These are phyloP conservation scores for Epirrhoe alternata DNA, from an alignment of 2,888 invertebrate genomes.

Conservation along the genomic window DNA sequence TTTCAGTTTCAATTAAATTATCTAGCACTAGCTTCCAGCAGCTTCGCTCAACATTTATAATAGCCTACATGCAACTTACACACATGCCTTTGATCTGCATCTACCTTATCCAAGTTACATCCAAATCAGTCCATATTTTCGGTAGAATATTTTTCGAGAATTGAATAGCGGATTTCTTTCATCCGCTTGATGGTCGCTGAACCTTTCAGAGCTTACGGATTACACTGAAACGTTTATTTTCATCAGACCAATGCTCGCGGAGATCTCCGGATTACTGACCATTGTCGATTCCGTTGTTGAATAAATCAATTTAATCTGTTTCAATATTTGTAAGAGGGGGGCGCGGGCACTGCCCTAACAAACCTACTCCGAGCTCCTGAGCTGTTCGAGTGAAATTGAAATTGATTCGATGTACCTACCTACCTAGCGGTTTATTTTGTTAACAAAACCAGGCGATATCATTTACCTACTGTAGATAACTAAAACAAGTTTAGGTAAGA, in stretches of 20 bases:
- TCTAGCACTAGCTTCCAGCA: too few species aligned
- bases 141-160: not conserved
- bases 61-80: too few species aligned
- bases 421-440: not conserved
- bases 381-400: not conserved
- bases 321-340: constrained; percentile 20
- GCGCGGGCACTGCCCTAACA: constrained; percentile 2
- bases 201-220: constrained; percentile 17
- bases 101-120: too few species aligned
- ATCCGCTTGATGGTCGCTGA: constrained; percentile 12
- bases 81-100: too few species aligned
- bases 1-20: constrained; percentile 3
- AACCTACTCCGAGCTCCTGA: not conserved
- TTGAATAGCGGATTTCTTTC: not conserved
- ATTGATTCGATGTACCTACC: not conserved
- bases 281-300: constrained; percentile 26
- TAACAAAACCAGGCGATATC: not conserved
- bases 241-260: constrained; percentile 23
- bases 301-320: constrained; percentile 25
- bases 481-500: not conserved
- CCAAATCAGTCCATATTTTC: not conserved
- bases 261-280: constrained; percentile 56
- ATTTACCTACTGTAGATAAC: not conserved
- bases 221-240: constrained; percentile 54
- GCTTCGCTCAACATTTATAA: too few species aligned